Evolutionary conservation across 2,113 vertebrate genomes (phyloP).

Genomic region (Petrocephalus zakoni): DNA sequence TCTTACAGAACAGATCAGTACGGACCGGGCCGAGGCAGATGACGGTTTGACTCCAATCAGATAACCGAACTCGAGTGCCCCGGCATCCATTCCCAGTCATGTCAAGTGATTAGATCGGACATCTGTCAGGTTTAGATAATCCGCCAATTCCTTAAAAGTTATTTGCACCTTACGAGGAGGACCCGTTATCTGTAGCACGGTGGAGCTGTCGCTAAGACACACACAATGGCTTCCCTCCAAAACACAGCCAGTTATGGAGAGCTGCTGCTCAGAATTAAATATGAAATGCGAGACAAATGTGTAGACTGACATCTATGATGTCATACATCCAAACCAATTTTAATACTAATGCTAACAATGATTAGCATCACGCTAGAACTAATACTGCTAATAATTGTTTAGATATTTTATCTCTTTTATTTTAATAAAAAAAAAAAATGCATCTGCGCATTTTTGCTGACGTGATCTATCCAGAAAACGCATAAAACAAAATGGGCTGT

Average conservation of each 20-base stretch:
- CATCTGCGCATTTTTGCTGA: not conserved
- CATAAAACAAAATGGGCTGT: not conserved
- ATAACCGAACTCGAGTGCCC: conserved; percentile 39
- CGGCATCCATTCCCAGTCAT: conserved; percentile 40
- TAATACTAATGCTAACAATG: not conserved
- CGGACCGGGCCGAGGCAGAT: conserved; percentile 43
- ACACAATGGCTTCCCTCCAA: not conserved
- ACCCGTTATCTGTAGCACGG: conserved; percentile 28
- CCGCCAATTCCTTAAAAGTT: conserved; percentile 29
- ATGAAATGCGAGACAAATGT: not conserved
- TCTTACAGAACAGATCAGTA: conserved; percentile 34
- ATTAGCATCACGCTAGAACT: not conserved
- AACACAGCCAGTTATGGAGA: not conserved
- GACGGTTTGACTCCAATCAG: conserved; percentile 44
- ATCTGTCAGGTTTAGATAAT: conserved; percentile 40
- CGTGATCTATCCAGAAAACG: not conserved
- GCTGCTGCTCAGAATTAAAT: not conserved
- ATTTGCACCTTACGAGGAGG: conserved; percentile 43
- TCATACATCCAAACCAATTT: not conserved
- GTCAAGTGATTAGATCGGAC: conserved; percentile 55
- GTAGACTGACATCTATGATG: not conserved
- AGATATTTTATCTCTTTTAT: not conserved
- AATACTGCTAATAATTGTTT: not conserved
- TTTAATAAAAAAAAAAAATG: not conserved
- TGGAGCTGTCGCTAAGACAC: not conserved